phyloP scores from a whole-genome alignment of 2,888 invertebrate species.

The Danaus chrysippus region DNA sequence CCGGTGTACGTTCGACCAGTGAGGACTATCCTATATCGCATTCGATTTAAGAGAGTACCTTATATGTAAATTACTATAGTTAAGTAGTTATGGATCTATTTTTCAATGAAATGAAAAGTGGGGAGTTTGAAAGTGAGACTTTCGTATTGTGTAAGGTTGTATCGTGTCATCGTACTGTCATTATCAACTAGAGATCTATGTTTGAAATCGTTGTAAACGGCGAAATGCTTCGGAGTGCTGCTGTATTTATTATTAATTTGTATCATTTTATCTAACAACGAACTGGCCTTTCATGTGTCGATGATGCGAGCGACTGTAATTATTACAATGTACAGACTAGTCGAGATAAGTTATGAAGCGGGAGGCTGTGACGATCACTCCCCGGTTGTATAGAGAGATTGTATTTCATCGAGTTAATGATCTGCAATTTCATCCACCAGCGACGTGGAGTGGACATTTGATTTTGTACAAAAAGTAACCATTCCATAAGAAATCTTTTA shows the following conservation, averaged over 20 bases:
- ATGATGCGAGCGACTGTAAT: conserved; percentile 37
- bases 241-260: conserved; percentile 11
- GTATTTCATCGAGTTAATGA: conserved; percentile 61
- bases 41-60: conserved; percentile 72
- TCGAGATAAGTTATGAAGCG: conserved; percentile 48
- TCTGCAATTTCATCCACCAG: conserved; percentile 65
- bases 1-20: conserved; percentile 58
- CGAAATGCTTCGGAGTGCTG: conserved; percentile 5
- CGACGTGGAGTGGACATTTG: conserved; percentile 68
- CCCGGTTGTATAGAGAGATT: conserved; percentile 38
- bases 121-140: conserved; percentile 71
- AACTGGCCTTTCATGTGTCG: conserved; percentile 27
- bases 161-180: conserved; percentile 34
- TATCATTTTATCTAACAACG: conserved; percentile 23
- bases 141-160: conserved; percentile 49
- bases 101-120: conserved; percentile 61
- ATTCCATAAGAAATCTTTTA: conserved; percentile 74
- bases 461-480: conserved; percentile 74
- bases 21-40: conserved; percentile 65
- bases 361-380: conserved; percentile 34
- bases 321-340: conserved; percentile 74
- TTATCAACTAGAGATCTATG: background rate
- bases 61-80: conserved; percentile 76
- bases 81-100: conserved; percentile 78
- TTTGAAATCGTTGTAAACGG: conserved; percentile 12